These are phyloP conservation scores for Scartelaos histophorus DNA, from an alignment of 2,113 vertebrate species.

Conservation along the genomic window DNA sequence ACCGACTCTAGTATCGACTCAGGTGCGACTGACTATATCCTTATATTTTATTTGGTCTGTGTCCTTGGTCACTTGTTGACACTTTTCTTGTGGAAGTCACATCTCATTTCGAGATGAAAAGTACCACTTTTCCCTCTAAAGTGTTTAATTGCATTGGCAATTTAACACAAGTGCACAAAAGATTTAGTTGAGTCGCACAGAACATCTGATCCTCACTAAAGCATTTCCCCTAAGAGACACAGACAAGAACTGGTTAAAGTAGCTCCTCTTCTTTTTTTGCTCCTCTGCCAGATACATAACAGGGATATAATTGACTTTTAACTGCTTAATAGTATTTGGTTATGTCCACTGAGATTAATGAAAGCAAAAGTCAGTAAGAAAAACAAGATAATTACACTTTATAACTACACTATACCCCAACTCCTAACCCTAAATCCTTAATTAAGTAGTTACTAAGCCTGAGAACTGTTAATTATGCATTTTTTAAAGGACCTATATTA, in stretches of 20 bases:
- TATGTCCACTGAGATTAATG: not conserved
- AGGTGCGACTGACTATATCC: not conserved
- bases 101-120: not conserved
- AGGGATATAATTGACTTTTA: not conserved
- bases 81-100: not conserved
- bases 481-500: no score
- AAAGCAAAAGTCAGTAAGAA: not conserved
- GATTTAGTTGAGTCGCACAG: not conserved
- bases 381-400: no score
- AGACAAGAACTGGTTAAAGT: not conserved
- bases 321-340: not conserved
- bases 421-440: no score
- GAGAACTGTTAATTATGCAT: no score
- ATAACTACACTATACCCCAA: no score
- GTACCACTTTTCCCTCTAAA: slow-evolving; percentile 3
- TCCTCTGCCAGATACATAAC: slow-evolving; percentile 1
- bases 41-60: not conserved
- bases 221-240: slow-evolving; percentile 4
- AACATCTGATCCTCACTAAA: slow-evolving; percentile 5
- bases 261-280: not conserved
- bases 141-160: slow-evolving; percentile 14
- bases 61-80: slow-evolving; percentile 1
- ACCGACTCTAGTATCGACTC: not conserved
- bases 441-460: no score
- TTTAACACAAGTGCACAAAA: slow-evolving; percentile 10